These are phyloP conservation scores for Athalia cordata DNA, from an alignment of 2,888 invertebrate genomes.

Conservation along the genomic window DNA sequence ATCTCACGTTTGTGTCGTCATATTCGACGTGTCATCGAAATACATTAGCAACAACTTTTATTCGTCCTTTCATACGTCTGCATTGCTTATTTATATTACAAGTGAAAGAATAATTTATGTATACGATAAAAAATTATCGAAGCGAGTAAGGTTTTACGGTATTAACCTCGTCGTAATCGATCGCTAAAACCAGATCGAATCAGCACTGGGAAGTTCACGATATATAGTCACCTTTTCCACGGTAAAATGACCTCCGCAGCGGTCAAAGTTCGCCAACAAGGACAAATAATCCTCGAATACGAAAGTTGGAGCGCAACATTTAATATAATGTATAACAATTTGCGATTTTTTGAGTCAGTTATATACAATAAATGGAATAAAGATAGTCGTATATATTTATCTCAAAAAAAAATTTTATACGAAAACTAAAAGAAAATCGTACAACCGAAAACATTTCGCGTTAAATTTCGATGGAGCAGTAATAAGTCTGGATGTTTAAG, in stretches of 20 bases:
- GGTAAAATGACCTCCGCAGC: slow-evolving; percentile 9
- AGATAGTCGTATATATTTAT: too few species aligned
- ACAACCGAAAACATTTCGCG: not conserved
- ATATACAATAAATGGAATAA: too few species aligned
- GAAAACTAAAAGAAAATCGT: too few species aligned
- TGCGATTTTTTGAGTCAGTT: too few species aligned
- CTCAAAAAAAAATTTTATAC: too few species aligned
- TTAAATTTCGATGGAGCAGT: not conserved
- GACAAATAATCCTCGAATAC: not conserved
- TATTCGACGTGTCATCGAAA: too few species aligned
- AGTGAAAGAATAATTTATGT: not conserved
- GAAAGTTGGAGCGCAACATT: not conserved
- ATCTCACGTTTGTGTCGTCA: too few species aligned
- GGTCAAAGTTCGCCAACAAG: slow-evolving; percentile 42
- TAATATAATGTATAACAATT: too few species aligned
- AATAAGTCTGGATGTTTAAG: too few species aligned
- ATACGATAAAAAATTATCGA: slow-evolving; percentile 7
- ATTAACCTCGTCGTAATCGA: slow-evolving; percentile 15
- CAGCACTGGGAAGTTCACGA: not conserved
- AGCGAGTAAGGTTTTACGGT: slow-evolving; percentile 2
- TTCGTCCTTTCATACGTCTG: too few species aligned
- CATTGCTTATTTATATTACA: too few species aligned
- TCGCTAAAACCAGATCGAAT: slow-evolving; percentile 28
- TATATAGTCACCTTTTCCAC: not conserved
- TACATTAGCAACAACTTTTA: too few species aligned